Percentiles rank a stretch among this genome's conserved stretches.
phyloP scores from a whole-genome alignment of 1,140 invertebrate genomes.

The Neodiprion virginianus region DNA sequence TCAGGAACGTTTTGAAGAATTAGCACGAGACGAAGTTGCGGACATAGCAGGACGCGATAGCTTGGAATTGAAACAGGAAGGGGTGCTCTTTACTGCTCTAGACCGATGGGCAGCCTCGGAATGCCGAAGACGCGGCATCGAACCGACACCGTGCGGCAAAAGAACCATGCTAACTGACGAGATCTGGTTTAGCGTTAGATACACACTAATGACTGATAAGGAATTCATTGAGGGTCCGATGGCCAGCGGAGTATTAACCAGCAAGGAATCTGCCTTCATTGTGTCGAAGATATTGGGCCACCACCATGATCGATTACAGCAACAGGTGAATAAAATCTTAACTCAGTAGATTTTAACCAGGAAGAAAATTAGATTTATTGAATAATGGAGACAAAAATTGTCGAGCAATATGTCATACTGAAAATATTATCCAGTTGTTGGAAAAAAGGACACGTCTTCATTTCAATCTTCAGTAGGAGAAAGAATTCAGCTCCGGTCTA shows the following conservation, averaged over 20 bases:
- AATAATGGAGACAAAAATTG: neutral
- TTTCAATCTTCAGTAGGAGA: no score
- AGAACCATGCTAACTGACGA: constrained; percentile 68
- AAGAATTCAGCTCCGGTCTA: no score
- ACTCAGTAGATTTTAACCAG: neutral
- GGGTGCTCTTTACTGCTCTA: constrained; percentile 66
- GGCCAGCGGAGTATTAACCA: constrained; percentile 50
- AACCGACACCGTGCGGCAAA: constrained; percentile 67
- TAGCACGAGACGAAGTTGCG: constrained; percentile 66
- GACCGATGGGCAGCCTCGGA: constrained; percentile 72
- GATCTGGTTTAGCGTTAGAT: constrained; percentile 70
- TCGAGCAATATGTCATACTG: neutral
- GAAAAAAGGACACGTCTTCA: no score
- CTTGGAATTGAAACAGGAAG: constrained; percentile 64
- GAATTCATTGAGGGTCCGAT: constrained; percentile 65
- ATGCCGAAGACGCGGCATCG: constrained; percentile 69
- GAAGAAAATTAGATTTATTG: neutral
- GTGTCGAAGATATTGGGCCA: constrained; percentile 46
- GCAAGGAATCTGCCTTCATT: constrained; percentile 47
- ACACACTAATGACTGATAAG: constrained; percentile 68
- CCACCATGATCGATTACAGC: constrained; percentile 26
- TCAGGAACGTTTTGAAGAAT: constrained; percentile 72
- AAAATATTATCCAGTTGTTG: no score
- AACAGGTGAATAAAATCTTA: constrained; percentile 27
- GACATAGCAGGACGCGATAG: constrained; percentile 69